Conservation (phyloP, 1,140 invertebrate genomes). For the Diorhabda sublineata region DNA sequence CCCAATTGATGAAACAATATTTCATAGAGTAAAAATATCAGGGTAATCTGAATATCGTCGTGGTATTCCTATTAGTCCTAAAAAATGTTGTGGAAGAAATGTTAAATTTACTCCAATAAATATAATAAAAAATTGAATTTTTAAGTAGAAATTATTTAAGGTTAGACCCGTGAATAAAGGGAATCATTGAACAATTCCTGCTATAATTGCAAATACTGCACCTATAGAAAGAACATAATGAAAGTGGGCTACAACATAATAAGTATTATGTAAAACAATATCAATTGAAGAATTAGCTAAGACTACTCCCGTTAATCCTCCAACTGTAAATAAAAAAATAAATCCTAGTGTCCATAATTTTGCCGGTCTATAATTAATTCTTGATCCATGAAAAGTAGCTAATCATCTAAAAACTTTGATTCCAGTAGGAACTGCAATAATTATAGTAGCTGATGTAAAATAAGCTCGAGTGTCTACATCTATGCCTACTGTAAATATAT, state of each 20-base stretch:
- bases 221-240: slow-evolving; percentile 66
- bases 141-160: slow-evolving; percentile 54
- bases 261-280: slow-evolving; percentile 68
- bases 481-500: slow-evolving; percentile 72
- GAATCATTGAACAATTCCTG: slow-evolving; percentile 62
- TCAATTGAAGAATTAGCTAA: slow-evolving; percentile 69
- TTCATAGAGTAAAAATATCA: slow-evolving; percentile 44
- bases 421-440: slow-evolving; percentile 64
- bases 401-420: slow-evolving; percentile 68
- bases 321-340: slow-evolving; percentile 65
- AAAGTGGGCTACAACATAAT: slow-evolving; percentile 74
- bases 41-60: slow-evolving; percentile 70
- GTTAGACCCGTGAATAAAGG: slow-evolving; percentile 58
- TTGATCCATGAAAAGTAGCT: slow-evolving; percentile 53
- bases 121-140: slow-evolving; percentile 59
- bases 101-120: slow-evolving; percentile 69
- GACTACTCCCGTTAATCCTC: slow-evolving; percentile 60
- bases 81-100: too few relatives aligned
- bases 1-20: too few relatives aligned
- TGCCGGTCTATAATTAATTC: slow-evolving; percentile 52
- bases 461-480: slow-evolving; percentile 68
- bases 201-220: slow-evolving; percentile 68
- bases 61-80: slow-evolving; percentile 69
- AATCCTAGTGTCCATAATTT: slow-evolving; percentile 65
- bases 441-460: slow-evolving; percentile 69